Evolutionary conservation across 2,113 vertebrate species (phyloP).

Genomic region (Tretioscincus oriximinensis): DNA sequence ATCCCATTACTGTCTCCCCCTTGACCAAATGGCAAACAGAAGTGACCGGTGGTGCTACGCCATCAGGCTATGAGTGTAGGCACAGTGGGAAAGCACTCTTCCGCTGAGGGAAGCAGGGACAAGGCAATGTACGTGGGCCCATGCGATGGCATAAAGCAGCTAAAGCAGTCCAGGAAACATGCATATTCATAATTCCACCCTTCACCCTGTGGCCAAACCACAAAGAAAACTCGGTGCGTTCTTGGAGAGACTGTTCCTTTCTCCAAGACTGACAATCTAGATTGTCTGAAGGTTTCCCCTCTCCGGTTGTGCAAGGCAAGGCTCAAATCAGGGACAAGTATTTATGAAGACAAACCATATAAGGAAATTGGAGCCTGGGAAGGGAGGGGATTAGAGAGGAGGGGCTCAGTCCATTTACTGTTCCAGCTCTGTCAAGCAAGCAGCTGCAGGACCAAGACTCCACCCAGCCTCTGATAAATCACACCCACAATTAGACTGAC

Average conservation of each 20-base stretch:
- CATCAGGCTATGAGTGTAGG: background rate
- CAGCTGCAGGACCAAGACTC: background rate
- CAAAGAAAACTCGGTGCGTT: background rate
- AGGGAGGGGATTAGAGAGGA: background rate
- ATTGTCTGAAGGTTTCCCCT: background rate
- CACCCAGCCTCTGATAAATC: background rate
- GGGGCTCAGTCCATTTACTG: background rate
- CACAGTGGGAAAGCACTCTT: background rate
- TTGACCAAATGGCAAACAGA: background rate
- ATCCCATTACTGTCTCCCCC: background rate
- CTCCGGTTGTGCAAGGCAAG: background rate
- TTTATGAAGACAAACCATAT: background rate
- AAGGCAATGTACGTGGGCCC: no score
- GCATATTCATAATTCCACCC: slow-evolving; percentile 1
- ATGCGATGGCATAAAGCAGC: no score
- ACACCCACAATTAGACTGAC: background rate
- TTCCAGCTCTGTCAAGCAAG: background rate
- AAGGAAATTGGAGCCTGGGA: background rate
- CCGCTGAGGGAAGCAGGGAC: background rate
- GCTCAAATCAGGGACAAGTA: background rate
- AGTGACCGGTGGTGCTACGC: background rate
- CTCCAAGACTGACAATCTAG: background rate
- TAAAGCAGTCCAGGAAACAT: background rate
- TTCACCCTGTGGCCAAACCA: background rate
- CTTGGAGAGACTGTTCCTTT: background rate